Evolutionary conservation across 2,888 invertebrate species (phyloP), one percentile per base, ranked within the genome.

Genomic region (Calameuta idolon): DNA sequence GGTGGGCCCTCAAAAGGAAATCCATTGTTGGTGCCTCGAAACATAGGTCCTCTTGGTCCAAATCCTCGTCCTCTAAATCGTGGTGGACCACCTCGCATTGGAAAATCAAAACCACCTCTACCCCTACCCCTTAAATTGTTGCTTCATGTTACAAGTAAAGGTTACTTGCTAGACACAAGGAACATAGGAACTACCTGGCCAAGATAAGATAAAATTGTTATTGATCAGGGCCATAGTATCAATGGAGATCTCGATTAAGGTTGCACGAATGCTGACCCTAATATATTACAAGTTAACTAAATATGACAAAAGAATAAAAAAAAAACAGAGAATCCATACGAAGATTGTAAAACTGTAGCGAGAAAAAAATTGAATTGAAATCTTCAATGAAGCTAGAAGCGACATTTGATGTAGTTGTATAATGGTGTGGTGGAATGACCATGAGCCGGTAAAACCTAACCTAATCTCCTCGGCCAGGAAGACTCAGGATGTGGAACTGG

Each of bases 31-130:
- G 92, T 93, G 0, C 93, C 93, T 80, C 93, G 93, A 78, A 91
- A 92, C 88, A 91, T 91, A 11, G 91, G 91, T 40, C 93, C 92
- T 68, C 91, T 82, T 23, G 93, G 93, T 34, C 95, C 95, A 89
- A 94, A 95, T 34, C 90, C 90, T 83, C 95, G 92, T 3, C 95
- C 95, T 69, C 95, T 92, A 86, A 95, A 95, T 34, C 95, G 92
- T 85, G 94, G 94, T n/a, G 95, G 93, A 0, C 93, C 93, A 75
- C 92, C 92, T 81, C 92, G 90, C 78, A 92, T 91, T 12, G 90
- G 88, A 81, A 87, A 90, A 80, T 90, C 90, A 84, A 89, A 90
- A 75, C 88, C 87, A 85, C 92, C 93, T 85, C 93, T 92, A 75
- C 89, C 89, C 83, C 91, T 85, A 79, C 91, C 92, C 87, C 91